phyloP scores from a whole-genome alignment of 1,140 invertebrate genomes.

The Saccostrea echinata region DNA sequence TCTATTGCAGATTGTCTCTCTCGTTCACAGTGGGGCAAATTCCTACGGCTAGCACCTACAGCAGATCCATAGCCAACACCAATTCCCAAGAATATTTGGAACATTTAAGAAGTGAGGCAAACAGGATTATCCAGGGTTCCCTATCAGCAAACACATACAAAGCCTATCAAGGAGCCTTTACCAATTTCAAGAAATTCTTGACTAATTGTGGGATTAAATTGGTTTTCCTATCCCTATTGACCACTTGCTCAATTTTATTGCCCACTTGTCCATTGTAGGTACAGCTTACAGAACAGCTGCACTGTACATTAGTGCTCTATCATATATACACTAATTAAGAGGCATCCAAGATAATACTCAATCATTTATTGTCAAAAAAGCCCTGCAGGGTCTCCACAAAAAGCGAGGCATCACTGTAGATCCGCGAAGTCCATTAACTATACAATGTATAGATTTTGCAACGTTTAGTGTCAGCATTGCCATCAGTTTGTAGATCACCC shows the following conservation, averaged over 20 bases:
- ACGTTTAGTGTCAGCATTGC: not conserved
- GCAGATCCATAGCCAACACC: not conserved
- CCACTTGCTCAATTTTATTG: not conserved
- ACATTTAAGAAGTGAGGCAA: not conserved
- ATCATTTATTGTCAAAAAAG: constrained; percentile 5
- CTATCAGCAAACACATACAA: too few relatives aligned
- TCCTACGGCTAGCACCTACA: too few relatives aligned
- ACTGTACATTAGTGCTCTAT: not conserved
- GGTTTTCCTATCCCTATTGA: not conserved
- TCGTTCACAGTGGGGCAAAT: too few relatives aligned
- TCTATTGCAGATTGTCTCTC: too few relatives aligned
- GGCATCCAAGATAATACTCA: not conserved
- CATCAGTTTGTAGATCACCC: not conserved
- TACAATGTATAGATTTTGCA: not conserved
- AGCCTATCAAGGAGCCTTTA: not conserved
- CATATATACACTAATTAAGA: not conserved
- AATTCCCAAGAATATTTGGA: not conserved
- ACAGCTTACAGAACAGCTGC: not conserved
- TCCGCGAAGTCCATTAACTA: not conserved
- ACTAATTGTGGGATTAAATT: not conserved
- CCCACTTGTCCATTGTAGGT: not conserved
- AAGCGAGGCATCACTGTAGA: not conserved
- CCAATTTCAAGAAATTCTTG: not conserved
- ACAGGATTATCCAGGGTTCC: not conserved
- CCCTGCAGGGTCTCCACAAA: not conserved